Conservation (phyloP, 2,113 vertebrate species). For the Terrapene triunguis region DNA sequence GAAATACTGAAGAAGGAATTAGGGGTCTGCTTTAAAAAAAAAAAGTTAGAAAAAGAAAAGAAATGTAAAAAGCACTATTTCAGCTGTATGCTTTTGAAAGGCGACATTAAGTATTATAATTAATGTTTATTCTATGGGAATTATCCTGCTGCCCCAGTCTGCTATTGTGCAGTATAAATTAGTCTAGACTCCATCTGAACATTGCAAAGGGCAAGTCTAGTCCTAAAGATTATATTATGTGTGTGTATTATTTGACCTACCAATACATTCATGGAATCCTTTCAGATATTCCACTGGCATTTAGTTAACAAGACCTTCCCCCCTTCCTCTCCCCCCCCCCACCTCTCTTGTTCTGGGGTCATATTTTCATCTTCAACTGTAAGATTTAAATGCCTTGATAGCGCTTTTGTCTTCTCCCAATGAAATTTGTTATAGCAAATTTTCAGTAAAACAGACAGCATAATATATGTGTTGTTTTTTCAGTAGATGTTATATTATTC, state of each 20-base stretch:
- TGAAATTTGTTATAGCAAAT: constrained; percentile 39
- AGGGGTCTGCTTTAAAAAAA: background rate
- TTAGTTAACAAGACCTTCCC: background rate
- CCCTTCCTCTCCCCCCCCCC: background rate
- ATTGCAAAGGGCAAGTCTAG: constrained; percentile 8
- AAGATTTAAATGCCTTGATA: constrained; percentile 15
- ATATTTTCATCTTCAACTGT: constrained; percentile 16
- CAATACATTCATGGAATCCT: background rate
- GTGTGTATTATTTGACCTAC: constrained; percentile 5
- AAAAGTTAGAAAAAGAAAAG: background rate
- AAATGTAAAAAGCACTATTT: background rate
- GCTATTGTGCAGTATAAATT: constrained; percentile 12
- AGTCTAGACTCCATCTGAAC: background rate
- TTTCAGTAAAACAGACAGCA: constrained; percentile 42
- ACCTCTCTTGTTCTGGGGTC: background rate
- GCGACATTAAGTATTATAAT: constrained; percentile 14
- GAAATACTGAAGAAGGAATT: background rate
- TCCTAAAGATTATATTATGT: background rate
- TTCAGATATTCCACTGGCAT: background rate
- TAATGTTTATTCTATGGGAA: constrained; percentile 44
- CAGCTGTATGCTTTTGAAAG: constrained; percentile 35
- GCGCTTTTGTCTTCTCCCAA: background rate
- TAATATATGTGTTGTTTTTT: constrained; percentile 49
- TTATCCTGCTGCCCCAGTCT: constrained; percentile 1
- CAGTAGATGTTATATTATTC: constrained; percentile 84